Base-by-base conservation (phyloP, 1,140 invertebrate genomes). In the Drosophila littoralis region DNA sequence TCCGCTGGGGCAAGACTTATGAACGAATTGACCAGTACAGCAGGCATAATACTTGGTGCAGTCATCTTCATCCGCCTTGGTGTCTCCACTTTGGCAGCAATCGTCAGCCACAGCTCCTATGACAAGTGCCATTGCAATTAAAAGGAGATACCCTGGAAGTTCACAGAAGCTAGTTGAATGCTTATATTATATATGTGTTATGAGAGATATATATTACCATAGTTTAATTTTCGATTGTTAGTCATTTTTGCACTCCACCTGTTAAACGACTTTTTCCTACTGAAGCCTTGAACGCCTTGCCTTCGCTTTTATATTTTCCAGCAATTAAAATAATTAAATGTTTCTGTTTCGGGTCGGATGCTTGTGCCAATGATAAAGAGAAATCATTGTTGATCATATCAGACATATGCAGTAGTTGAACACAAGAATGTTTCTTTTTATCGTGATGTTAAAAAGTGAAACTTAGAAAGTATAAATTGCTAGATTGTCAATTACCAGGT, bases 281-380 rank as follows among this genome's bases (percentile, higher is more conserved):
- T 85, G 75, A 71, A 46, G 45, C 28, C 12, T 38, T 52, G n/a
- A n/a, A 7, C 42, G 42, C 22, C 17, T 10, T 46, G 63, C 66
- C 59, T 66, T 40, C 28, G 46, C 83, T 86, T 85, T 82, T 85
- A 85, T 85, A 85, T 85, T 73, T 73, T 65, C 38, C 28, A 35
- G 46, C 83, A 82, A 85, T 85, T 85, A 85, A 73, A 67, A 79
- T 85, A 86, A 85, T 85, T 58, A 75, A 82, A 76, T 88, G 59
- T 51, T 68, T 52, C 60, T 68, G 48, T 43, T 61, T 52, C 22
- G 42, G 40, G 15, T 36, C 40, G 52, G 42, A 70, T 63, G 79
- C 79, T 75, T 59, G 50, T 67, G 50, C 45, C 52, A 42, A 35
- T 65, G 83, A 86, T 86, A 88, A 71, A 51, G 45, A 50, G 59